Conservation (phyloP, 2,888 invertebrate genomes). For the Lymantria monacha region DNA sequence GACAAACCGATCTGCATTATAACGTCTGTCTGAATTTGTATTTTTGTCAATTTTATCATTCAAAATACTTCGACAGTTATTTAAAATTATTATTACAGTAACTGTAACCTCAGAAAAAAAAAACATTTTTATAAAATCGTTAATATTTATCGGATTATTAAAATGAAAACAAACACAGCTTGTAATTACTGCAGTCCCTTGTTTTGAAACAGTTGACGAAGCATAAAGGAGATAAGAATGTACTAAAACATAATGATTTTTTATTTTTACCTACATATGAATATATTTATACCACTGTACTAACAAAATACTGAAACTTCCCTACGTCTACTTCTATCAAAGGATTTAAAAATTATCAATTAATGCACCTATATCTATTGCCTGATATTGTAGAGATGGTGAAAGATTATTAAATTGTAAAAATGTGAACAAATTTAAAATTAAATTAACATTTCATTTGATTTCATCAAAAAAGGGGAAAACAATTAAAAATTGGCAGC, state of each 20-base stretch:
- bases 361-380: too few relatives aligned
- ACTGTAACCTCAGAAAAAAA: conserved; percentile 5
- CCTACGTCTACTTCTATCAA: too few relatives aligned
- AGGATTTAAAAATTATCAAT: too few relatives aligned
- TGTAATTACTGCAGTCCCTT: conserved; percentile 29
- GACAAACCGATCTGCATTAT: conserved; percentile 37
- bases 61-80: conserved; percentile 5
- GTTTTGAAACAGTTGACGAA: conserved; percentile 23
- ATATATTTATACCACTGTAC: too few relatives aligned
- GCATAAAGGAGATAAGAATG: conserved; percentile 14
- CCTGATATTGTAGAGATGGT: too few relatives aligned
- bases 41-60: neutral
- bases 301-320: too few relatives aligned
- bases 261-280: too few relatives aligned
- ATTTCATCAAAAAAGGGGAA: too few relatives aligned
- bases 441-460: too few relatives aligned
- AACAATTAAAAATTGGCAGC: too few relatives aligned
- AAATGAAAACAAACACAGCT: conserved; percentile 5
- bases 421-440: too few relatives aligned
- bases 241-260: neutral
- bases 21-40: neutral
- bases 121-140: conserved; percentile 16
- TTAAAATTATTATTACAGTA: conserved; percentile 4
- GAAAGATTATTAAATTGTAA: too few relatives aligned
- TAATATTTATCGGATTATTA: conserved; percentile 15